phyloP scores from a whole-genome alignment of 2,888 invertebrate genomes.

The Linnaemya vulpina region DNA sequence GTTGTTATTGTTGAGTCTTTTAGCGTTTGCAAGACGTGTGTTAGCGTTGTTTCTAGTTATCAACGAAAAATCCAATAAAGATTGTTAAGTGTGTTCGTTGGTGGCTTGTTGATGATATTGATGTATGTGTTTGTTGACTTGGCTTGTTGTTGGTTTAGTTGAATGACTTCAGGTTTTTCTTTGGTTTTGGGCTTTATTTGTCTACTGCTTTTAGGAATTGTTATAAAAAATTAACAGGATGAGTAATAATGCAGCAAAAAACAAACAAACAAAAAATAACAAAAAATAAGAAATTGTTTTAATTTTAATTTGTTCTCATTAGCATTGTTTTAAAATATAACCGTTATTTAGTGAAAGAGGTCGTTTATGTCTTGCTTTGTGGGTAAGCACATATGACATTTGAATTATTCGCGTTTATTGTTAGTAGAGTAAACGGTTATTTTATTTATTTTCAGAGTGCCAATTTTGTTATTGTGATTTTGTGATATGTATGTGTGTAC shows the following conservation, averaged over 20 bases:
- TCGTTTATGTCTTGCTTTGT: slow-evolving; percentile 23
- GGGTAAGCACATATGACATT: slow-evolving; percentile 9
- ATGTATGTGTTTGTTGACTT: slow-evolving; percentile 21
- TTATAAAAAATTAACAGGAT: slow-evolving; percentile 2
- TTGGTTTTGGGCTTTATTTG: slow-evolving; percentile 41
- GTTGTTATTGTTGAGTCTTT: slow-evolving; percentile 43
- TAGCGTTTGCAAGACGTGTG: slow-evolving; percentile 41
- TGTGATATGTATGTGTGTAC: background rate
- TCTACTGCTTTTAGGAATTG: slow-evolving; percentile 22
- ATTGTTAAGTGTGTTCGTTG: background rate
- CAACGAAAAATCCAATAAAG: slow-evolving; percentile 42
- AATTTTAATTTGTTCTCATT: slow-evolving; percentile 16
- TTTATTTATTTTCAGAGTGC: slow-evolving; percentile 27
- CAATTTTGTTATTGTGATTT: slow-evolving; percentile 31
- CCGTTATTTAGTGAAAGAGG: slow-evolving; percentile 12
- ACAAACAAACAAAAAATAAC: background rate
- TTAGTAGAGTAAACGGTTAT: slow-evolving; percentile 52
- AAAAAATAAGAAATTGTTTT: background rate
- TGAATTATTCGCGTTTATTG: slow-evolving; percentile 20
- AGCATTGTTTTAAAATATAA: slow-evolving; percentile 5
- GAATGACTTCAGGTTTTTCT: slow-evolving; percentile 50
- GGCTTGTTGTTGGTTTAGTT: slow-evolving; percentile 39
- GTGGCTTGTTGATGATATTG: background rate
- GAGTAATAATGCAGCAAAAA: slow-evolving; percentile 16
- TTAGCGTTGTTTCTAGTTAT: slow-evolving; percentile 41